Evolutionary conservation across 2,797 vertebrate species (phyloP), one percentile per base, ranked within the genome.

Genomic region (Clarias fuscus): DNA sequence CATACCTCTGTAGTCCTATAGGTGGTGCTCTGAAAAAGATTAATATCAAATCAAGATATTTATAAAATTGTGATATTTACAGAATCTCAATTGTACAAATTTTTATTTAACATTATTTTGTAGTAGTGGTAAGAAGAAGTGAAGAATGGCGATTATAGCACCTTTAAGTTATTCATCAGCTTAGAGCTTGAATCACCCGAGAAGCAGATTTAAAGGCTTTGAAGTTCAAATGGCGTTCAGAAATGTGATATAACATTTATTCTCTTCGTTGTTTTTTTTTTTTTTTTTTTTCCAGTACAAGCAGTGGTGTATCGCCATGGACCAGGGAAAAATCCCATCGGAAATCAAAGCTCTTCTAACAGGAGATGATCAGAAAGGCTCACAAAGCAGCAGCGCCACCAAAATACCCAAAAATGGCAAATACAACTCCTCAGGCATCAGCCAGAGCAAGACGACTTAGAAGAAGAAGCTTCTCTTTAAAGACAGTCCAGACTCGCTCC

Each of bases 291-390:
- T n/a, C 14, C 93, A 99, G 98, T 99, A 99, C 92, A 99, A 98
- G 91, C 98, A 99, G 95, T 99, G 98, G 98, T 99, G 98, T 87
- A 93, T 96, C 48, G 98, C 98, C 7, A 99, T 99, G 98, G 98
- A 99, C 90, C 97, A 98, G 94, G 98, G 98, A 64, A 99, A 99
- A 93, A 99, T 99, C 92, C 98, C 98, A 3, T 99, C 98, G 0
- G 98, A 99, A 94, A 99, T 99, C 89, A 98, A 97, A 94, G 98
- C 98, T 61, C 94, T 99, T 1, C 96, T 99, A 70, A 98, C 97
- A 0, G 97, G 96, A 62, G 98, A 99, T 62, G 98, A 99, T 81
- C 97, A 97, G 89, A 97, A 92, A 87, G 91, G 92, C 15, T 93
- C 95, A 58, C 96, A 95, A 83, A 95, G 93, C 91, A 91, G 93